Percentiles rank a stretch among this genome's conserved stretches.
Conservation (phyloP, 2,113 vertebrate genomes). For the Guaruba guarouba region DNA sequence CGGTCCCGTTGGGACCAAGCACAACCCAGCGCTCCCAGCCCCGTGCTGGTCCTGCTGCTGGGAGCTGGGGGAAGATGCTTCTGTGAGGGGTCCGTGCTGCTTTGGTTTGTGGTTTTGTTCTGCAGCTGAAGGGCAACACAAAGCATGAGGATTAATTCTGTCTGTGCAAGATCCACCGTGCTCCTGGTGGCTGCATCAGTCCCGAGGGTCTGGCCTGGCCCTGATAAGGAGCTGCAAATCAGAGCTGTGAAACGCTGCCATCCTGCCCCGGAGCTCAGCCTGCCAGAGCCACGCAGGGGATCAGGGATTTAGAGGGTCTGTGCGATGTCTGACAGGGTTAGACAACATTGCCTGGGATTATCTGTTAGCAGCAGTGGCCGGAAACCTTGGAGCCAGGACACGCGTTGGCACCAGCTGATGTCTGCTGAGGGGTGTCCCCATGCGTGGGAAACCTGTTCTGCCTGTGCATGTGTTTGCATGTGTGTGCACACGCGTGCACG, state of each 20-base stretch:
- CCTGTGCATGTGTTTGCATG: rapidly evolving
- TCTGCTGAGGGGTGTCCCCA: background rate
- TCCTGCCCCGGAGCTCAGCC: background rate
- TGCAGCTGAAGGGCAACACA: background rate
- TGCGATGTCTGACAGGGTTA: background rate
- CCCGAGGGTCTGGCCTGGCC: background rate
- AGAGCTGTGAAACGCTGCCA: background rate
- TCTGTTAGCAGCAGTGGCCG: background rate
- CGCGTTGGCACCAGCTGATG: background rate
- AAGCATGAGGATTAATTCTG: background rate
- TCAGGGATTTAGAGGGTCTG: background rate
- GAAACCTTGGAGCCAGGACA: background rate
- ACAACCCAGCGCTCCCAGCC: background rate
- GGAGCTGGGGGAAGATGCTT: background rate
- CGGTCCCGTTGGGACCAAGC: background rate
- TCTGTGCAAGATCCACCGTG: background rate
- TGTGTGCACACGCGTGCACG: rapidly evolving
- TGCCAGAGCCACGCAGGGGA: background rate
- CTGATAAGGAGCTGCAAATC: background rate
- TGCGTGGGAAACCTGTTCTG: background rate
- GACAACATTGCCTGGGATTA: conserved; percentile 5
- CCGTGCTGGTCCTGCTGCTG: background rate
- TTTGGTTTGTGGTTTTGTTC: background rate
- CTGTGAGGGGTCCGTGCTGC: background rate
- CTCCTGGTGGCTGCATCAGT: background rate